Conservation (phyloP, 2,113 vertebrate genomes). For the Lanius collurio region DNA sequence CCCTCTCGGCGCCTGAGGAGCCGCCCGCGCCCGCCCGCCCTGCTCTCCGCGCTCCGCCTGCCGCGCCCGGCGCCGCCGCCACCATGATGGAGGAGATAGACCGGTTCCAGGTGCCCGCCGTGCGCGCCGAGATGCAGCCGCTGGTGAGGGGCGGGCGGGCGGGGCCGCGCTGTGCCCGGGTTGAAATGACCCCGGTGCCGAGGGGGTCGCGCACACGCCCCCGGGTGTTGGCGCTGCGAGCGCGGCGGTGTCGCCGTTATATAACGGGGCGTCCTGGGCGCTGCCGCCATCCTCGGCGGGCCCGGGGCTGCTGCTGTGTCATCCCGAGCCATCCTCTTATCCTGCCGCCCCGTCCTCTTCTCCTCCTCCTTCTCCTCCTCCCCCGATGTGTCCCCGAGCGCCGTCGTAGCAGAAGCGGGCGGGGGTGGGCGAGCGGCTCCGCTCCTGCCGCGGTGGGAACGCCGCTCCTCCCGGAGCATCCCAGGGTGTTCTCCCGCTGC, state of each 20-base stretch:
- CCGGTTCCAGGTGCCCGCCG: conserved; percentile 92
- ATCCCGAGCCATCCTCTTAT: background rate
- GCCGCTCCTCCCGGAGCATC: background rate
- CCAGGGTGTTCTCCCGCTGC: background rate
- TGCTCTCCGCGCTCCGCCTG: background rate
- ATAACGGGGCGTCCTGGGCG: background rate
- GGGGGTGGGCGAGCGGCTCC: background rate
- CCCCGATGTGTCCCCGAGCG: background rate
- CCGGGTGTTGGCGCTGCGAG: background rate
- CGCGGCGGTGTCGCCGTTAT: background rate
- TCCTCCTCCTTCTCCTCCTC: background rate
- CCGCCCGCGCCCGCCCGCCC: background rate
- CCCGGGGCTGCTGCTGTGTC: conserved; percentile 39
- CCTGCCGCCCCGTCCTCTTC: background rate
- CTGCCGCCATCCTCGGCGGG: conserved; percentile 35
- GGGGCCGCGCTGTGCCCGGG: conserved; percentile 10
- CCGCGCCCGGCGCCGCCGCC: conserved; percentile 47
- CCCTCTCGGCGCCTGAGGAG: conserved; percentile 29
- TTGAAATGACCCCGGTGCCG: background rate
- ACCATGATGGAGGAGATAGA: conserved; percentile 97
- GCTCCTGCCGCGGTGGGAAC: background rate
- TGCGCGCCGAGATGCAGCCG: conserved; percentile 91
- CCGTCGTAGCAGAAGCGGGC: background rate
- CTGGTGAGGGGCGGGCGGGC: conserved; percentile 79
- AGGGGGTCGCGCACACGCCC: background rate